phyloP scores from a whole-genome alignment of 2,113 vertebrate species.

The Oenanthe oenanthe region DNA sequence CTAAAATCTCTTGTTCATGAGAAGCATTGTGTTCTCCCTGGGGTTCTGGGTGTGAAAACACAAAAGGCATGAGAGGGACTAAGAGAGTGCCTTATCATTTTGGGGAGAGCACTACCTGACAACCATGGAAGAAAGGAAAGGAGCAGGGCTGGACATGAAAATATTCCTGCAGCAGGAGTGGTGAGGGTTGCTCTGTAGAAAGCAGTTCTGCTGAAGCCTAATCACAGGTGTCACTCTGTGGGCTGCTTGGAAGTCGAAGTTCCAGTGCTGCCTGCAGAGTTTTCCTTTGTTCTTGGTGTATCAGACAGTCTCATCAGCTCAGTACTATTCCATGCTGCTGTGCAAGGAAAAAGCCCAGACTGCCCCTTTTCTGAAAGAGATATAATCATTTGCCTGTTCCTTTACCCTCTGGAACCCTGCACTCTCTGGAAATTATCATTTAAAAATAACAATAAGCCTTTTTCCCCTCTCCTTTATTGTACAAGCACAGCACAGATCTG shows the following conservation, averaged over 20 bases:
- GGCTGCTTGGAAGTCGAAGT: rapidly evolving
- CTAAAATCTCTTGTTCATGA: neutral
- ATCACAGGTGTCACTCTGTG: neutral
- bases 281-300: neutral
- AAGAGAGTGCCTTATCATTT: neutral
- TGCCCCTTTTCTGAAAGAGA: neutral
- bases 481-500: neutral
- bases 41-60: neutral
- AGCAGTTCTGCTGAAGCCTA: neutral
- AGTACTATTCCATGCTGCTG: neutral
- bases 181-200: neutral
- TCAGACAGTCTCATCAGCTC: neutral
- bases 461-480: neutral
- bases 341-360: neutral
- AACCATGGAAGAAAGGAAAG: neutral
- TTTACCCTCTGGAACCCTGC: neutral
- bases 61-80: neutral
- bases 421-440: neutral
- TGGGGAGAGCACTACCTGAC: neutral
- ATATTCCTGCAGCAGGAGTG: neutral
- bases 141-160: neutral
- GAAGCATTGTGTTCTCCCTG: neutral
- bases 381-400: neutral
- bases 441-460: neutral
- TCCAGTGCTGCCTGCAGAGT: neutral